A percentile compares a stretch with the other conserved stretches of the same genome.
phyloP scores from a whole-genome alignment of 53 echinoderm and acorn worm species.

The Zoroaster sp. region DNA sequence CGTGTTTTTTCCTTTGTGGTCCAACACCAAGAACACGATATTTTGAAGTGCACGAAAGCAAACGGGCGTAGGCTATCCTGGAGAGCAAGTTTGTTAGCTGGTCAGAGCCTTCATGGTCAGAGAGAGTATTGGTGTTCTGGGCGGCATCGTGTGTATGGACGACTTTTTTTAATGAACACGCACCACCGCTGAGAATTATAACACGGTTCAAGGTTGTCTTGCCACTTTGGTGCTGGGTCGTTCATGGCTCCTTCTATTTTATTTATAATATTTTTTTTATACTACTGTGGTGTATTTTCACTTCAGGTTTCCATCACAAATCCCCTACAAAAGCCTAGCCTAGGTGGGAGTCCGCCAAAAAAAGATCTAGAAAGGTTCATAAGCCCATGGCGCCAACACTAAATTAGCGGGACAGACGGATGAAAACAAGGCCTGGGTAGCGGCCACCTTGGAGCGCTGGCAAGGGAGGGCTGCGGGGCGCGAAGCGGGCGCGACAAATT shows the following conservation, averaged over 20 bases:
- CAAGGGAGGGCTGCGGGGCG: constrained; percentile 6
- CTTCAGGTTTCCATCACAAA: neutral
- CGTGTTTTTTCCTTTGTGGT: neutral
- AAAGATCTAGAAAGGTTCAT: no score
- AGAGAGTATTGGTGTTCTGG: neutral
- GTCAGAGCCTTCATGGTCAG: no score
- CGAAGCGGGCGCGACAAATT: constrained; percentile 36
- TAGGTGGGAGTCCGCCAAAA: neutral
- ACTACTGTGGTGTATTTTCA: neutral
- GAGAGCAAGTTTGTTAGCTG: neutral
- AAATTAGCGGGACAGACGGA: neutral
- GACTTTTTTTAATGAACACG: neutral
- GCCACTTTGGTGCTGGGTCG: neutral
- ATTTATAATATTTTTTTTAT: neutral
- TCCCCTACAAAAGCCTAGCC: neutral
- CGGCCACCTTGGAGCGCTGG: neutral
- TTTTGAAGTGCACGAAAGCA: neutral
- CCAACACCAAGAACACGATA: neutral
- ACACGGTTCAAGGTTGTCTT: constrained; percentile 4
- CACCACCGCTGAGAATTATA: constrained; percentile 6
- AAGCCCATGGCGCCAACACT: constrained; percentile 19
- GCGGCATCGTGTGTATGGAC: neutral
- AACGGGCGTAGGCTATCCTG: neutral
- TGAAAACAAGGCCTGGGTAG: neutral
- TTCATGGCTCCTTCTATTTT: neutral